Base-by-base conservation (phyloP, 2,888 invertebrate species). In the Rutpela maculata region DNA sequence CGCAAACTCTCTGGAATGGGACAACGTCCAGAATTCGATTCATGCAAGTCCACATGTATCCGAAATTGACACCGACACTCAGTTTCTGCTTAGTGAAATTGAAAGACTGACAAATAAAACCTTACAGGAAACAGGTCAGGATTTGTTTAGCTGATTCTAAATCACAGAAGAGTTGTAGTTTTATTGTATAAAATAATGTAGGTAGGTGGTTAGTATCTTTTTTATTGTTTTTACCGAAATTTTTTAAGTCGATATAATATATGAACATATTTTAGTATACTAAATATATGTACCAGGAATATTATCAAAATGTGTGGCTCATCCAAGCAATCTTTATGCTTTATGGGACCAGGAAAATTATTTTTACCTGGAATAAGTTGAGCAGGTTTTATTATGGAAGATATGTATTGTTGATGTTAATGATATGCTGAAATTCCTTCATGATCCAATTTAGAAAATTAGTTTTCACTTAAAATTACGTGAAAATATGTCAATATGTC, bases 1-100 rank as follows among this genome's bases (percentile, higher is more conserved):
- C 10, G 93, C 93, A 6, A 93, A 93, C 85, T 94, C 94, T 2
- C 89, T 94, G 65, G 94, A 94, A 88, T 94, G 94, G 94, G 94
- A 94, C 86, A 91, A 91, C 50, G 91, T 93, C 3, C 92, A 93
- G 78, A 89, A 90, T 55, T 85, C 87, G 0, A 82, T 85, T 18
- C 86, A 87, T 50, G 83, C 84, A n/a, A 88, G 88, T 80, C 87
- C 88, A 68, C 91, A 89, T 19, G 89, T 91, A 87, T 88, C 89
- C 0, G 92, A 92, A 82, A 87, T 93, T 56, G 94, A 94, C 83
- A 90, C 92, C 31, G 94, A 94, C 85, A 94, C 94, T 9, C 92
- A 93, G 81, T 92, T 92, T 84, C 88, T 94, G 75, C 88, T 94
- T 77, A 92, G 92, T 84, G 94, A 94, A 89, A 94, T 94, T 80